Evolutionary conservation across 2,888 invertebrate genomes (phyloP), one percentile per base, ranked within the genome.

Genomic region (Caenorhabditis doughertyi): DNA sequence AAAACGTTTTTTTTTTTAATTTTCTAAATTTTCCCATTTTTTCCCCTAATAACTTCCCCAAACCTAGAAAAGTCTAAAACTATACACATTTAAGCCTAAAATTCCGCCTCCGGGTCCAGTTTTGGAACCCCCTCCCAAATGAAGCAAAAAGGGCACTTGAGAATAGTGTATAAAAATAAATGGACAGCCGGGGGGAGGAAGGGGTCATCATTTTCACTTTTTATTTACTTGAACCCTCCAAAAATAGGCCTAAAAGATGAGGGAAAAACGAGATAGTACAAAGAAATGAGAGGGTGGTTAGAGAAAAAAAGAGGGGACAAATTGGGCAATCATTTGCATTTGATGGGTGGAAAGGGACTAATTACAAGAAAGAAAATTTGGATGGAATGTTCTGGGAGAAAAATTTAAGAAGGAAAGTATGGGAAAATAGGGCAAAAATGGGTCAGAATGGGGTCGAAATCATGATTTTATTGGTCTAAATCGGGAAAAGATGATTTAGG

Each of bases 271-370:
- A 47, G 47, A 42, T 51, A 51, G 8, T 23, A 13, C 9, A 18
- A 32, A 58, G 29, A 44, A 70, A 8, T 18, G 21, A 5, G 44
- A 32, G n/a, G n/a, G 32, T 5, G 32, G n/a, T n/a, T n/a, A n/a
- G 47, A 58, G 29, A 44, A 70, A 8, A 29, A 29, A 5, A 29
- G 49, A 29, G n/a, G 32, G 3, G 32, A 42, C 64, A 73, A 73
- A 73, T 73, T 73, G 73, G 73, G 64, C 73, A 73, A 73, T 73
- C 73, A 73, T 73, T 73, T 73, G 73, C 73, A 62, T 72, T 73
- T 73, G 64, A 73, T 73, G 73, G 62, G 64, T 39, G 51, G 21
- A 4, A 25, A 32, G 16, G 49, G 32, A 58, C 58, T 44, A 64
- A 47, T 29, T 64, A n/a, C 16, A 39, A 39, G 39, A 16, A 9